Conservation (phyloP, 2,888 invertebrate genomes). For the Andrena chrysosceles region DNA sequence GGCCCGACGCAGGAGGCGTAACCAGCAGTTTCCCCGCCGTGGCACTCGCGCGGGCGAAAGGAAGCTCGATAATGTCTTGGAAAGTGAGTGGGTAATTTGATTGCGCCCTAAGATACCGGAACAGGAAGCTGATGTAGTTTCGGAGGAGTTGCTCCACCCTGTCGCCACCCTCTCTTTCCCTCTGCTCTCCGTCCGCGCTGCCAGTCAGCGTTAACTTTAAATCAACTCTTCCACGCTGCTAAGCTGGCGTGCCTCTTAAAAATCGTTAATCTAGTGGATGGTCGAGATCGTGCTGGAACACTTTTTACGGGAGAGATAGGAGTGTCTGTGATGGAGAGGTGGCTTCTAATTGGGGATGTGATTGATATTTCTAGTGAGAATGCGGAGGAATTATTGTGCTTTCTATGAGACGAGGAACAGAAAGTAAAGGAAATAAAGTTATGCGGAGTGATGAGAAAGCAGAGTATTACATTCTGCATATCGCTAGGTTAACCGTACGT, state of each 20-base stretch:
- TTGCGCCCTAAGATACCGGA: constrained; percentile 80
- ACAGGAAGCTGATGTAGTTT: constrained; percentile 81
- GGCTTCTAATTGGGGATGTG: too few species aligned
- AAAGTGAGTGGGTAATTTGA: constrained; percentile 83
- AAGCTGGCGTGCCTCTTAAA: constrained; percentile 53
- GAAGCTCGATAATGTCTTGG: constrained; percentile 80
- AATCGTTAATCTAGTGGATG: constrained; percentile 26
- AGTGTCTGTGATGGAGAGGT: too few species aligned
- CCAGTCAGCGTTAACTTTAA: constrained; percentile 68
- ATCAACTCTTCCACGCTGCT: constrained; percentile 64
- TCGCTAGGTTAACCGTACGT: too few species aligned
- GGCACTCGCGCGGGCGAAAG: constrained; percentile 38
- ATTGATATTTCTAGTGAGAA: too few species aligned
- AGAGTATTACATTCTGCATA: too few species aligned
- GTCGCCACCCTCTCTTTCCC: constrained; percentile 12
- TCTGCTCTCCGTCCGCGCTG: constrained; percentile 10
- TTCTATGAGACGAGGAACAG: too few species aligned
- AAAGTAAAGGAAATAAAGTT: too few species aligned
- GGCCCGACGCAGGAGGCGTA: constrained; percentile 31
- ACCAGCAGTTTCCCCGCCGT: constrained; percentile 29
- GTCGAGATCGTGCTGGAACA: not conserved
- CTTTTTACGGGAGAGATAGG: too few species aligned
- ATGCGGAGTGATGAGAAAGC: too few species aligned
- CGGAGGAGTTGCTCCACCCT: constrained; percentile 66
- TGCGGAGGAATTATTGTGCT: too few species aligned